Percentiles rank a stretch among this genome's conserved stretches.
Evolutionary conservation across 2,113 vertebrate species (phyloP).

Genomic region (Pagrus major): DNA sequence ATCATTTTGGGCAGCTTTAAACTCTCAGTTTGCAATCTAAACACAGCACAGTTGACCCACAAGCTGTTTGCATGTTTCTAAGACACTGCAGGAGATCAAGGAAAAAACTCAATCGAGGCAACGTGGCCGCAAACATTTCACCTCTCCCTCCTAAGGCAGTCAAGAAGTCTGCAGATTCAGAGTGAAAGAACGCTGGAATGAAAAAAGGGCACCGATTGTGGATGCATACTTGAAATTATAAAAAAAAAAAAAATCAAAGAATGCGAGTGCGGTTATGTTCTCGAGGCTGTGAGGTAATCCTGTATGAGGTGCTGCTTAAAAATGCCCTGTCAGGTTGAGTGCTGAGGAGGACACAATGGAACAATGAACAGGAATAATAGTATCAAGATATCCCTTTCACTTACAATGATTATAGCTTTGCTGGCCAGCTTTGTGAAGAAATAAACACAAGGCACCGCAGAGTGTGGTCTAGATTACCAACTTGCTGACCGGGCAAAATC

Average conservation of each 20-base stretch:
- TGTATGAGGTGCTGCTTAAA: constrained; percentile 12
- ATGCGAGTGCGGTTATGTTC: constrained; percentile 33
- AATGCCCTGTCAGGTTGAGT: constrained; percentile 44
- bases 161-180: constrained; percentile 3
- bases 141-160: constrained; percentile 23
- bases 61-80: constrained; percentile 9
- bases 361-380: constrained; percentile 68
- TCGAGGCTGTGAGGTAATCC: constrained; percentile 19
- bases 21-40: not conserved
- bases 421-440: constrained; percentile 63
- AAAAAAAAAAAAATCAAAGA: constrained; percentile 37
- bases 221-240: constrained; percentile 11
- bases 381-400: constrained; percentile 58
- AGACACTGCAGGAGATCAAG: constrained; percentile 1
- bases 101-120: constrained; percentile 30
- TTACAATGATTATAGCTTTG: constrained; percentile 69
- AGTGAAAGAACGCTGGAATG: too few species aligned
- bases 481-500: constrained; percentile 66
- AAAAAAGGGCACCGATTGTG: constrained; percentile 22
- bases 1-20: not conserved
- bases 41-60: not conserved
- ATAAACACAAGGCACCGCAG: constrained; percentile 54
- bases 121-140: constrained; percentile 8
- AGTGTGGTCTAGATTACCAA: constrained; percentile 60
- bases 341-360: constrained; percentile 47